Conservation (phyloP, 2,888 invertebrate species). For the Drosophila algonquin region DNA sequence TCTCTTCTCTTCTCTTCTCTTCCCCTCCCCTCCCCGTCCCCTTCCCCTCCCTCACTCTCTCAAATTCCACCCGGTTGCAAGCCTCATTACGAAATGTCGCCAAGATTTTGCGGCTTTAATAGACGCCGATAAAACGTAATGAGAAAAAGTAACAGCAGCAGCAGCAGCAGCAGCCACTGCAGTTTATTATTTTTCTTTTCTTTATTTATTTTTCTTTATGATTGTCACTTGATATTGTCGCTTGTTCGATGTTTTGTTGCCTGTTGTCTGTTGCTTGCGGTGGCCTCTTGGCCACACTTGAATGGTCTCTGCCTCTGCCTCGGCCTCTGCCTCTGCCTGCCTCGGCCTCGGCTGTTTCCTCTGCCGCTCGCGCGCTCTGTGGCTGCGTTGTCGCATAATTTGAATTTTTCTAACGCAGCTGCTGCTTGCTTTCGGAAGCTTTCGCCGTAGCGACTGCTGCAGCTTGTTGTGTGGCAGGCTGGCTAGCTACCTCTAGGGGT, state of each 20-base stretch:
- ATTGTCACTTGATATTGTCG: conserved; percentile 71
- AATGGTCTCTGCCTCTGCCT: conserved; percentile 44
- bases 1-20: too few species aligned
- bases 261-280: conserved; percentile 24
- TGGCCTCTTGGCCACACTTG: conserved; percentile 62
- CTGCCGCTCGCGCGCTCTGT: conserved; percentile 8
- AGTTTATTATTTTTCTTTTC: conserved; percentile 29
- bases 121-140: conserved; percentile 63
- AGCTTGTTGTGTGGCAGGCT: conserved; percentile 28
- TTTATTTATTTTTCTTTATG: conserved; percentile 40
- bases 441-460: conserved; percentile 18
- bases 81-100: conserved; percentile 75
- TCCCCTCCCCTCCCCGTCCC: conserved; percentile 2
- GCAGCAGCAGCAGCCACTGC: background rate
- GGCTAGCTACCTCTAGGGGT: conserved; percentile 13
- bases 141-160: conserved; percentile 64
- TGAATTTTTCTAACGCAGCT: conserved; percentile 76
- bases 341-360: background rate
- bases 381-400: conserved; percentile 60
- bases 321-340: conserved; percentile 28
- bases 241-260: conserved; percentile 33
- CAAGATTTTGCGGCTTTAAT: conserved; percentile 76
- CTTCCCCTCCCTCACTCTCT: background rate
- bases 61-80: conserved; percentile 7
- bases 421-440: conserved; percentile 31